Conservation (phyloP, 2,113 vertebrate species). For the Callopanchax toddi region DNA sequence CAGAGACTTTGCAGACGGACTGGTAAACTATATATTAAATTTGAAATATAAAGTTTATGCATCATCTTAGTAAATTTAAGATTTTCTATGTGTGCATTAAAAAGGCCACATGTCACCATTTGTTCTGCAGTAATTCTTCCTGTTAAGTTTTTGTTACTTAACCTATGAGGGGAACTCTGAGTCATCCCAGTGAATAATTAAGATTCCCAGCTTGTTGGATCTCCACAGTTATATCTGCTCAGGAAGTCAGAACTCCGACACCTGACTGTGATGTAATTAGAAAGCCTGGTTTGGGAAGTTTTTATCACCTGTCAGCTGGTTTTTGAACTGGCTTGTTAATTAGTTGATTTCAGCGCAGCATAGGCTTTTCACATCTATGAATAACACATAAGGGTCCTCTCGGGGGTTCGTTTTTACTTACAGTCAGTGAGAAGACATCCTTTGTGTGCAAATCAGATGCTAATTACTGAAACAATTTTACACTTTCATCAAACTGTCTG, state of each 20-base stretch:
- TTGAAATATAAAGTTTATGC: too few species aligned
- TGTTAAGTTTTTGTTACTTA: neutral
- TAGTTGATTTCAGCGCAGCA: constrained; percentile 15
- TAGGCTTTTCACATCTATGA: neutral
- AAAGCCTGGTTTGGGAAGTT: constrained; percentile 3
- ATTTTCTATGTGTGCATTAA: too few species aligned
- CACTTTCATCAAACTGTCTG: too few species aligned
- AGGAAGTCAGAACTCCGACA: constrained; percentile 7
- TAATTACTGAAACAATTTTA: too few species aligned
- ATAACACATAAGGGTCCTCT: neutral
- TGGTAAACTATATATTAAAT: too few species aligned
- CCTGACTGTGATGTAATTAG: constrained; percentile 29
- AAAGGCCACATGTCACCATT: too few species aligned
- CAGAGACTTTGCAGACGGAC: too few species aligned
- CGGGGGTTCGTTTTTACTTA: neutral
- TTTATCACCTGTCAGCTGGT: constrained; percentile 31
- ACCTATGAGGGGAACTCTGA: constrained; percentile 8
- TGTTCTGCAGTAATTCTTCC: neutral
- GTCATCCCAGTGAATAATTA: constrained; percentile 7
- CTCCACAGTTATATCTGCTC: constrained; percentile 6
- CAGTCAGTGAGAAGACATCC: neutral
- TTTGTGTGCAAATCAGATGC: constrained; percentile 20
- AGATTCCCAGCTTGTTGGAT: neutral
- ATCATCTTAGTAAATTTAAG: too few species aligned
- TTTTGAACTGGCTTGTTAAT: constrained; percentile 33